Evolutionary conservation across 2,797 vertebrate species (phyloP).

Genomic region (Orientallactaga sibirica): DNA sequence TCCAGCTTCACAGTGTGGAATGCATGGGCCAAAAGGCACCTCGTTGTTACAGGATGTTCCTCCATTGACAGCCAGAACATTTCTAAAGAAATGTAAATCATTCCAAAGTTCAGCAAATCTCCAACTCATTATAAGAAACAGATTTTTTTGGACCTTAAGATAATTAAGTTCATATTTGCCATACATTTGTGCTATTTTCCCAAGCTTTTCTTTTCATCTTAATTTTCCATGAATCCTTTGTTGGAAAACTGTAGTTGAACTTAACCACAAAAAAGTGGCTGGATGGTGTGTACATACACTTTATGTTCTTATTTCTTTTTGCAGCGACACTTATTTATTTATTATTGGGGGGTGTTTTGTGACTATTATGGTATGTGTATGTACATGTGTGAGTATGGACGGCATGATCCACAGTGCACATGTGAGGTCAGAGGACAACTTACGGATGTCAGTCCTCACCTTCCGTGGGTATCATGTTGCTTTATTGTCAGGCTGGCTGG

Average conservation of each 20-base stretch:
- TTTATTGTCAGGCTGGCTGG: too few relatives aligned
- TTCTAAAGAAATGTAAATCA: conserved; percentile 70
- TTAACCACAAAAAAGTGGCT: conserved; percentile 44
- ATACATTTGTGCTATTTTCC: conserved; percentile 56
- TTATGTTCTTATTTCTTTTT: conserved; percentile 48
- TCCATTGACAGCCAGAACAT: conserved; percentile 36
- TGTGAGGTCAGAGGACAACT: too few relatives aligned
- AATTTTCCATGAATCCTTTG: conserved; percentile 59
- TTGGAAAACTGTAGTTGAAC: conserved; percentile 56
- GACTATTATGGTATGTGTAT: too few relatives aligned
- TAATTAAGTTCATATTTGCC: conserved; percentile 77
- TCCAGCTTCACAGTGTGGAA: neutral
- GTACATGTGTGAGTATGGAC: too few relatives aligned
- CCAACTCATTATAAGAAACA: conserved; percentile 68
- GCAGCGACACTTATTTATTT: too few relatives aligned
- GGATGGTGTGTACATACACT: conserved; percentile 14
- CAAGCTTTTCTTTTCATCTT: conserved; percentile 60
- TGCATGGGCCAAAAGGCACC: neutral
- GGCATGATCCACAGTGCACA: too few relatives aligned
- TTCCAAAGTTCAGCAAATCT: conserved; percentile 60
- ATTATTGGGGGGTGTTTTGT: too few relatives aligned
- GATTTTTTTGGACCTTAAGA: conserved; percentile 45
- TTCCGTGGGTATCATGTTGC: too few relatives aligned
- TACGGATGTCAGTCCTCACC: too few relatives aligned
- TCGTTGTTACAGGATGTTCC: neutral